Evolutionary conservation across 2,113 vertebrate species (phyloP).

Genomic region (Lamprologus ornatipinnis): DNA sequence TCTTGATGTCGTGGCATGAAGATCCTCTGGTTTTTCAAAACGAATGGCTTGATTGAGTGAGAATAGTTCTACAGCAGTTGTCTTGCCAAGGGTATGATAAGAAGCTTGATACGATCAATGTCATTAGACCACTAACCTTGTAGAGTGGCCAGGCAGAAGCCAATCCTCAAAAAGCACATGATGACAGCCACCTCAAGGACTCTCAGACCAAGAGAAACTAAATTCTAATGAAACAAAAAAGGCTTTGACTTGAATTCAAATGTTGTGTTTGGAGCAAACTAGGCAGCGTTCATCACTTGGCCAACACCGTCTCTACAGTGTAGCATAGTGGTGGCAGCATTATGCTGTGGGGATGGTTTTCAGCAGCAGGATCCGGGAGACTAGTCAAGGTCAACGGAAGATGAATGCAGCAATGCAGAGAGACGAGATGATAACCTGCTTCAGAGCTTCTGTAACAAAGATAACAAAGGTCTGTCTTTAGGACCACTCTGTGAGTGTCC

Average conservation of each 20-base stretch:
- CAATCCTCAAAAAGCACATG: neutral
- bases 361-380: neutral
- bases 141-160: neutral
- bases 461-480: neutral
- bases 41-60: neutral
- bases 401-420: accelerated
- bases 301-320: neutral
- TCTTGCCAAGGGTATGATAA: neutral
- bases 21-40: neutral
- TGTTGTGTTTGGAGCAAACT: neutral
- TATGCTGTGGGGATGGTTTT: neutral
- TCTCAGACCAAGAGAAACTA: neutral
- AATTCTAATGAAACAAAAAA: neutral
- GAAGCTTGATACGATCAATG: neutral
- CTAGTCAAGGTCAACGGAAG: neutral
- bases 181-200: neutral
- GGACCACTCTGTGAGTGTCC: neutral
- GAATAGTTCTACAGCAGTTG: neutral
- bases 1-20: neutral
- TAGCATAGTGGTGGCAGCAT: neutral
- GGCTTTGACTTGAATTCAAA: neutral
- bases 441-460: neutral
- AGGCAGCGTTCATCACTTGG: neutral
- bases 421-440: neutral
- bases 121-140: neutral